phyloP scores from a whole-genome alignment of 92 coral and sea anemone species.

The Phenganax stokvisi region DNA sequence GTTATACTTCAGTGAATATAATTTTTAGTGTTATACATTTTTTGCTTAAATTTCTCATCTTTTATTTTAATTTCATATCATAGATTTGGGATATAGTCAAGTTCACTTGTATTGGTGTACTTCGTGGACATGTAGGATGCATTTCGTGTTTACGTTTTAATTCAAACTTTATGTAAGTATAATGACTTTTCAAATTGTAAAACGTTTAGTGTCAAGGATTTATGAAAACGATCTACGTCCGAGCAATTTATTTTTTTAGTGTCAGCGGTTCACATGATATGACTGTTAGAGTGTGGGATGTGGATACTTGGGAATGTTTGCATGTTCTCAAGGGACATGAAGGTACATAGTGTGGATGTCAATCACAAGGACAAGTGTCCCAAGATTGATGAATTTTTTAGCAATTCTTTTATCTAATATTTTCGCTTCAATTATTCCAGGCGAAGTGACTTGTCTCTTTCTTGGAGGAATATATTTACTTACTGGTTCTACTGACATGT shows the following conservation, averaged over 20 bases:
- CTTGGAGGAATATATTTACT: slow-evolving; percentile 52
- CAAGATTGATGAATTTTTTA: background rate
- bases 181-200: background rate
- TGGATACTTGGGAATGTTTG: slow-evolving; percentile 81
- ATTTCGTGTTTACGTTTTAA: slow-evolving; percentile 77
- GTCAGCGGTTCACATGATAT: slow-evolving; percentile 92
- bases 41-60: background rate
- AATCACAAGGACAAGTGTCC: background rate
- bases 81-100: slow-evolving; percentile 95
- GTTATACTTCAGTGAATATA: slow-evolving; percentile 32
- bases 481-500: slow-evolving; percentile 90
- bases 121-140: slow-evolving; percentile 86
- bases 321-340: slow-evolving; percentile 64
- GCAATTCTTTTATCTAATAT: background rate
- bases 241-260: slow-evolving; percentile 38
- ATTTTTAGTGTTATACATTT: background rate
- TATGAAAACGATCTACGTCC: background rate
- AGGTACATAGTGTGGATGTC: slow-evolving; percentile 46
- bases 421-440: slow-evolving; percentile 28
- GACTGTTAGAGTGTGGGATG: slow-evolving; percentile 80
- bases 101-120: slow-evolving; percentile 62
- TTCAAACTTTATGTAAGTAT: slow-evolving; percentile 59
- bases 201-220: background rate
- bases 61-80: background rate
- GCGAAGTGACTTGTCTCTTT: slow-evolving; percentile 68